Percentiles rank a stretch among this genome's conserved stretches.
phyloP scores from a whole-genome alignment of 37 sponge, comb jelly and placozoan genomes.

The Aphrocallistes beatrix region DNA sequence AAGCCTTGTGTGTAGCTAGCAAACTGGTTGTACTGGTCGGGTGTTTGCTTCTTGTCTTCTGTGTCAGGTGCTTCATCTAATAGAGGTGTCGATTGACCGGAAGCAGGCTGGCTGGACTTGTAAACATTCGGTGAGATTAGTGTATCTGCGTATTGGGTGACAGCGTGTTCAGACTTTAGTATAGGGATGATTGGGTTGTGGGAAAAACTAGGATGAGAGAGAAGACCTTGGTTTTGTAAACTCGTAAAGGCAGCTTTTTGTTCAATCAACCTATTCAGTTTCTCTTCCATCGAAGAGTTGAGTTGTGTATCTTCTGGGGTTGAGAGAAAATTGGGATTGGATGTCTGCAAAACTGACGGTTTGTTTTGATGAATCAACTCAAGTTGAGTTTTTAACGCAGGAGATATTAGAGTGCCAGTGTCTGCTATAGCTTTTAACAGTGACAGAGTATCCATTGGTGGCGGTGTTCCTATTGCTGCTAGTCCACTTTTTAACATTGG shows the following conservation, averaged over 20 bases:
- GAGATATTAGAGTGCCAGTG: neutral
- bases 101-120: neutral
- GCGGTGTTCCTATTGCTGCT: neutral
- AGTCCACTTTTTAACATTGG: no score
- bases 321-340: no score
- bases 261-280: neutral
- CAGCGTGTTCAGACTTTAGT: neutral
- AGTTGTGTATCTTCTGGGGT: neutral
- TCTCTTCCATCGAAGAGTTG: neutral
- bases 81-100: constrained; percentile 9
- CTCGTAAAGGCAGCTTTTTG: neutral
- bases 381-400: neutral
- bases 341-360: neutral
- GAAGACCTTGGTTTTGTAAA: no score
- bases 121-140: neutral
- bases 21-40: constrained; percentile 7
- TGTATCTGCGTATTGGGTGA: neutral
- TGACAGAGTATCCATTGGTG: neutral
- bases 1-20: neutral
- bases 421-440: neutral
- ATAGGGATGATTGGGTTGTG: neutral
- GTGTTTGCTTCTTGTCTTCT: neutral
- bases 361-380: neutral
- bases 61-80: neutral
- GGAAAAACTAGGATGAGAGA: no score